Conservation (phyloP, 2,797 vertebrate genomes). For the Tinamus major region DNA sequence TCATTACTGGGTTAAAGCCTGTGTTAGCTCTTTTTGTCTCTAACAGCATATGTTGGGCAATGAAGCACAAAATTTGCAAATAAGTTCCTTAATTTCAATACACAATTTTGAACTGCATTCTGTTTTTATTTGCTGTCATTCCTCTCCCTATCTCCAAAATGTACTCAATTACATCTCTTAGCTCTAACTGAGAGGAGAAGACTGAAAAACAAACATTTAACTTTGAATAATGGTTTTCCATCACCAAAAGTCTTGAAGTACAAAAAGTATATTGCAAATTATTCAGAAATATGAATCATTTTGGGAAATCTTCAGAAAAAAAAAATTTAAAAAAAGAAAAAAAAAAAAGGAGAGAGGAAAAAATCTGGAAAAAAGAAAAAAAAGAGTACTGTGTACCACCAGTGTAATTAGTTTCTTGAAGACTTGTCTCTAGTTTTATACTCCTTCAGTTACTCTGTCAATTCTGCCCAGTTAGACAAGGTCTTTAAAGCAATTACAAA, state of each 20-base stretch:
- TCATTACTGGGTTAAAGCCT: slow-evolving; percentile 16
- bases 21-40: slow-evolving; percentile 11
- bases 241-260: slow-evolving; percentile 12
- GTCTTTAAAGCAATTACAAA: slow-evolving; percentile 72
- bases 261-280: neutral
- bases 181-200: slow-evolving; percentile 30
- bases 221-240: slow-evolving; percentile 25
- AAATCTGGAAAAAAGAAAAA: neutral
- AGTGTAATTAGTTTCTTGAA: slow-evolving; percentile 30
- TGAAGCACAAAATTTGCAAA: slow-evolving; percentile 63
- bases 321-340: neutral
- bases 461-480: slow-evolving; percentile 41
- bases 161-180: neutral
- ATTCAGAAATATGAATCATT: slow-evolving; percentile 5
- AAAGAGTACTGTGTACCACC: neutral
- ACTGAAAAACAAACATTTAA: slow-evolving; percentile 31
- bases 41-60: slow-evolving; percentile 39
- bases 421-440: slow-evolving; percentile 13
- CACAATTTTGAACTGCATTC: neutral
- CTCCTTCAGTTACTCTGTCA: slow-evolving; percentile 41
- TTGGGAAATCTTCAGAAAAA: neutral
- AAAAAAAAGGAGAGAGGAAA: neutral
- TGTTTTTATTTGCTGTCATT: neutral
- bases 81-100: slow-evolving; percentile 48
- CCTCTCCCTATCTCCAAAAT: neutral